These are phyloP conservation scores for Stenotaenia linearis DNA, from an alignment of 2,888 invertebrate genomes.

Conservation along the genomic window DNA sequence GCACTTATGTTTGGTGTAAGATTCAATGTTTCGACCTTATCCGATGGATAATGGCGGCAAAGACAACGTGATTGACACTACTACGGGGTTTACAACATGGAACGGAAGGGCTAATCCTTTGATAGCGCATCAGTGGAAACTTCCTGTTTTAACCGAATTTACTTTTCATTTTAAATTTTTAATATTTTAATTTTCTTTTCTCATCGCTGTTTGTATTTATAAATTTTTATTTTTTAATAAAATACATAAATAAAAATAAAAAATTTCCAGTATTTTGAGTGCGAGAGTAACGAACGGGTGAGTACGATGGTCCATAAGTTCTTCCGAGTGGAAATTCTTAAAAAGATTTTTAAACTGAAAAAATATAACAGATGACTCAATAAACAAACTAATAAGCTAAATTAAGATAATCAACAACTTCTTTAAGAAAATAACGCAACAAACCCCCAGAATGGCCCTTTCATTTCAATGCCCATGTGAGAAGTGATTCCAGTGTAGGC, in stretches of 20 bases:
- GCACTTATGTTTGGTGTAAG: constrained; percentile 32
- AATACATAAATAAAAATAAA: not conserved
- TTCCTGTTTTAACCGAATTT: not conserved
- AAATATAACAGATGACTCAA: too few species aligned
- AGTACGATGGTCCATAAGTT: too few species aligned
- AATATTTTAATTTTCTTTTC: not conserved
- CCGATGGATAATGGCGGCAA: constrained; percentile 36
- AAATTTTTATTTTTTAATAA: not conserved
- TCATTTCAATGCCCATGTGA: too few species aligned
- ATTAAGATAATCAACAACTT: too few species aligned
- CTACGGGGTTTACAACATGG: constrained; percentile 34
- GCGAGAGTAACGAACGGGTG: too few species aligned
- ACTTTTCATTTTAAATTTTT: not conserved
- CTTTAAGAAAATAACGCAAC: too few species aligned
- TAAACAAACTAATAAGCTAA: too few species aligned
- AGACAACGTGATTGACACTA: constrained; percentile 37
- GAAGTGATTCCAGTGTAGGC: too few species aligned
- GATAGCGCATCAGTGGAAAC: not conserved
- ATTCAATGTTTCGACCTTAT: constrained; percentile 31
- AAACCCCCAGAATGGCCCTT: too few species aligned
- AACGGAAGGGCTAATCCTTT: constrained; percentile 32
- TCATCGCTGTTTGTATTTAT: not conserved
- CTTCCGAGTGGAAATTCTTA: too few species aligned
- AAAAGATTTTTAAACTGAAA: too few species aligned
- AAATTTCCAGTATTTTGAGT: not conserved